Conservation (phyloP, 2,113 vertebrate species). For the Melanostigma gelatinosum region DNA sequence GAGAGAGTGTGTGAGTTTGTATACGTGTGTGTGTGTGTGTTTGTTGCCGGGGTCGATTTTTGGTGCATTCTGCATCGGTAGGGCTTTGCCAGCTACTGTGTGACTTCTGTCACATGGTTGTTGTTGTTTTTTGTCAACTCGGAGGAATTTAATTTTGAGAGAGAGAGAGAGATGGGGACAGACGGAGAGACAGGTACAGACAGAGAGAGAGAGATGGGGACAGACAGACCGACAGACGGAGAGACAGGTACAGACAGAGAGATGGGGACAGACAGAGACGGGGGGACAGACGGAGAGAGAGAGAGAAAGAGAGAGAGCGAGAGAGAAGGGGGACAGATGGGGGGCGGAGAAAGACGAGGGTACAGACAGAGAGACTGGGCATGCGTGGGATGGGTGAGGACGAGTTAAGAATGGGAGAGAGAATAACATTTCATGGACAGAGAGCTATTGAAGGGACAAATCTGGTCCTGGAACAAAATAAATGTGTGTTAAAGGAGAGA, state of each 20-base stretch:
- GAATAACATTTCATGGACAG: not conserved
- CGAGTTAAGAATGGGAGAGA: not conserved
- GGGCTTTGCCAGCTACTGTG: conserved; percentile 64
- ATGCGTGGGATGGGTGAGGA: not conserved
- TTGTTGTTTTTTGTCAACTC: conserved; percentile 63
- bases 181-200: not conserved
- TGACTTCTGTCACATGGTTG: conserved; percentile 85
- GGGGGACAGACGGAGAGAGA: not conserved
- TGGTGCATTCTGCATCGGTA: conserved; percentile 50
- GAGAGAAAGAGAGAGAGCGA: not conserved
- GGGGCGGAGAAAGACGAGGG: no score
- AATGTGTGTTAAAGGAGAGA: not conserved
- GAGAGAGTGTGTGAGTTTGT: no score
- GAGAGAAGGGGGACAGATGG: no score
- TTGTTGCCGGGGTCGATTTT: conserved; percentile 14
- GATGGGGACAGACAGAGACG: not conserved
- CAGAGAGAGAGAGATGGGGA: not conserved
- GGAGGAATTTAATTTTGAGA: conserved; percentile 78
- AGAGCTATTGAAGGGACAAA: not conserved
- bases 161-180: conserved; percentile 19
- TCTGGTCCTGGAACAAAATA: not conserved
- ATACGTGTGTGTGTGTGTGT: not conserved
- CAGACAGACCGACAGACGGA: conserved; percentile 8
- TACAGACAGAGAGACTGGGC: not conserved
- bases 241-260: not conserved